Conservation (phyloP, 2,888 invertebrate genomes). For the Trissonchulus latispiculum region DNA sequence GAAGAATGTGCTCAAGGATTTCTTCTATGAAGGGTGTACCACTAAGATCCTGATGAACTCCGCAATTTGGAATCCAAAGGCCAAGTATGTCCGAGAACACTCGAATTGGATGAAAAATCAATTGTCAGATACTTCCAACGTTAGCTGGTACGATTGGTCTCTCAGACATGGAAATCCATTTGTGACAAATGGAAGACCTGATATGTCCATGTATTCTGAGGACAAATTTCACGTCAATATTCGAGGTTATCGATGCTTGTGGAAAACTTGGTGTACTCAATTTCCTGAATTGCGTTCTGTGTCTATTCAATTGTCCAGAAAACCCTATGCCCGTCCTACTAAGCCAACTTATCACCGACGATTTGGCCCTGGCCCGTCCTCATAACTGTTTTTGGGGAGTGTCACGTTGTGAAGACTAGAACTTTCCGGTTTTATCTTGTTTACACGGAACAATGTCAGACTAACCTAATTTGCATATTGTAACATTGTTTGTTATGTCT, state of each 20-base stretch:
- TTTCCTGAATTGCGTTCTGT: neutral
- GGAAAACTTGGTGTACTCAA: neutral
- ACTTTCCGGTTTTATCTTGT: too few species aligned
- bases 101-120: neutral
- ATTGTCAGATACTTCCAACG: neutral
- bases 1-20: neutral
- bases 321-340: too few species aligned
- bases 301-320: too few species aligned
- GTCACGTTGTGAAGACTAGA: too few species aligned
- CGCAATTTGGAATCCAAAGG: neutral
- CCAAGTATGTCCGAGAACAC: neutral
- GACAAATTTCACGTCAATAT: neutral
- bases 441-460: too few species aligned
- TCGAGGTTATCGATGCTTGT: neutral
- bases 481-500: too few species aligned
- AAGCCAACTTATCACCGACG: too few species aligned
- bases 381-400: too few species aligned
- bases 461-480: too few species aligned
- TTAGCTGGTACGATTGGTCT: neutral
- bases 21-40: neutral
- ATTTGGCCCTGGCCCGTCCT: too few species aligned
- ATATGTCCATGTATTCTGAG: neutral
- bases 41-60: neutral
- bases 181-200: neutral
- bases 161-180: neutral